Base-by-base conservation (phyloP, 2,888 invertebrate species). In the Salticus scenicus region DNA sequence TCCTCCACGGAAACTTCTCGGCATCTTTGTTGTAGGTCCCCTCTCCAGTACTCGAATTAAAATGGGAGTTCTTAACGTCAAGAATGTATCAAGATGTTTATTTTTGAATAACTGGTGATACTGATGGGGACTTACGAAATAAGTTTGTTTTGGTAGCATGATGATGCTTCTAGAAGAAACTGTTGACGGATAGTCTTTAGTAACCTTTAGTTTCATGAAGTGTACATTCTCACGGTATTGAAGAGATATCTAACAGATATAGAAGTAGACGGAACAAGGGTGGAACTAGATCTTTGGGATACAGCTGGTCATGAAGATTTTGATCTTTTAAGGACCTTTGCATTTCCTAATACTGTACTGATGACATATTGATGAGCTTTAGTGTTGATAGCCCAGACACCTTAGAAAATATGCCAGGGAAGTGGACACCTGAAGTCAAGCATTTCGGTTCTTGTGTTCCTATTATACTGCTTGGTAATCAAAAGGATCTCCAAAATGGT, bases 161-260 rank as follows among this genome's bases (percentile, higher is more conserved):
- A 94, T 91, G 94, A 94, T 89, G 93, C 93, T 71, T 94, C 93
- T 90, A 94, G 94, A 89, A 94, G 94, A 91, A 94, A 94, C 12
- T 93, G 93, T 89, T 91, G 94, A 71, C 91, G 94, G 86, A 93
- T 93, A 88, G 93, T 93, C 66, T 94, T 93, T 91, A 92, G 92
- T 89, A 93, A 92, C 90, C 93, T 94, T 88, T 92, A 93, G 89
- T 94, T 95, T 91, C 99, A 99, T 90, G 98, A 99, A 94, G 98
- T 98, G 90, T 99, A 99, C 93, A 98, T 99, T 92, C 99, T 99
- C 91, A 99, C 99, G 91, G 99, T 99, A 90, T 99, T 99, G 93
- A 99, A 99, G 93, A 99, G 98, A 92, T 99, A 99, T 95, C 98
- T 99, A 91, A 98, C 99, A 91, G 98, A 99, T 93, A 98, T 99